These are phyloP conservation scores for Nycticorax nycticorax DNA, from an alignment of 2,113 vertebrate species.

Conservation along the genomic window DNA sequence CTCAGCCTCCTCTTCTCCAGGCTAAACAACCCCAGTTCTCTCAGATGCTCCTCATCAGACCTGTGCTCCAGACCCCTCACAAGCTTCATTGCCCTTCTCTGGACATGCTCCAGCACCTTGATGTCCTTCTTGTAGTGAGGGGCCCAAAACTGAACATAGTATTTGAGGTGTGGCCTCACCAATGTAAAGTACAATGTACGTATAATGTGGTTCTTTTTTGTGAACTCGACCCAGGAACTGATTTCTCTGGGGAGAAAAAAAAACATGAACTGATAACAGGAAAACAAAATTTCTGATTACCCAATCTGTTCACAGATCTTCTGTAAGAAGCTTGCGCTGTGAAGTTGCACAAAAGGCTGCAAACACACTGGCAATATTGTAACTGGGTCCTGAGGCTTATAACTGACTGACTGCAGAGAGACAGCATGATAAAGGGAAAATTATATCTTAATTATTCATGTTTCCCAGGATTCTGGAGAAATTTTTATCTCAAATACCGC, in stretches of 20 bases:
- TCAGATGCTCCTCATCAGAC: too few relatives aligned
- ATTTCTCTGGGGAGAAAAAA: not conserved
- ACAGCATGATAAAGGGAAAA: not conserved
- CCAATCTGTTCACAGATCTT: not conserved
- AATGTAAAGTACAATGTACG: too few relatives aligned
- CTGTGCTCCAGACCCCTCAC: too few relatives aligned
- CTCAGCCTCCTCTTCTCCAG: too few relatives aligned
- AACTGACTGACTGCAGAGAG: not conserved
- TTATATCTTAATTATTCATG: not conserved
- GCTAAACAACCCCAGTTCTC: too few relatives aligned
- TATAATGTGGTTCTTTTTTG: not conserved
- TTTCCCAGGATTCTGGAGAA: not conserved
- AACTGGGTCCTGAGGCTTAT: not conserved
- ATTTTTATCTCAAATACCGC: not conserved
- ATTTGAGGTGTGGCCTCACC: too few relatives aligned
- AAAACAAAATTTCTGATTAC: not conserved
- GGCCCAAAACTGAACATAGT: too few relatives aligned
- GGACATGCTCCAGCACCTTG: too few relatives aligned
- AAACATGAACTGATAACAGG: not conserved
- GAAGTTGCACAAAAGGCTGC: not conserved
- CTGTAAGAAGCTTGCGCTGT: not conserved
- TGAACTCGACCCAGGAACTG: not conserved
- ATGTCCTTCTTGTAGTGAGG: too few relatives aligned
- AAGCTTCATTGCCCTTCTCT: too few relatives aligned
- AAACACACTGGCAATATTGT: not conserved